Percentiles rank a stretch among this genome's conserved stretches.
phyloP scores from a whole-genome alignment of 1,140 invertebrate genomes.

The Globodera rostochiensis region DNA sequence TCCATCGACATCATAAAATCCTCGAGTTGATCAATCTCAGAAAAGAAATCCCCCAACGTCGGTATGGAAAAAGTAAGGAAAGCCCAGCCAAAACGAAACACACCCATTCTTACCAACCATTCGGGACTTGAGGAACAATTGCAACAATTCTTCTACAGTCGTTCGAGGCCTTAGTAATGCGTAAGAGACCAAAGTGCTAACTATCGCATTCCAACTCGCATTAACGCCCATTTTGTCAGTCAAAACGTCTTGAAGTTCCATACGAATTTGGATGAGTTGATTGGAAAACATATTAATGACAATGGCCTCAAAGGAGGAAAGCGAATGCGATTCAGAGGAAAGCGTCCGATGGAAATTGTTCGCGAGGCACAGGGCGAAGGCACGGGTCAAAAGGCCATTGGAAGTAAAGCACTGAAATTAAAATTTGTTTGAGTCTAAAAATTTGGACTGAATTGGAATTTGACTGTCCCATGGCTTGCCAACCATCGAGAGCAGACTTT shows the following conservation, averaged over 20 bases:
- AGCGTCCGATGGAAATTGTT: constrained; percentile 42
- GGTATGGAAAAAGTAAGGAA: background rate
- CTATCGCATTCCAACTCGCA: constrained; percentile 40
- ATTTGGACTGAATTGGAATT: no score
- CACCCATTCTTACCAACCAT: constrained; percentile 34
- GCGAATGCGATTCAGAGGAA: constrained; percentile 2
- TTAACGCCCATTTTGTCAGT: constrained; percentile 26
- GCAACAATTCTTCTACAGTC: constrained; percentile 37
- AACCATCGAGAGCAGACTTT: constrained; percentile 8
- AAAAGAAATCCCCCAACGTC: background rate
- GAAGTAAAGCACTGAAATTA: background rate
- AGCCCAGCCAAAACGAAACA: background rate
- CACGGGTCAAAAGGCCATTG: constrained; percentile 35
- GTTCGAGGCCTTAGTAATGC: constrained; percentile 42
- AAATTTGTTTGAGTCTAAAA: no score
- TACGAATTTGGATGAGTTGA: constrained; percentile 15
- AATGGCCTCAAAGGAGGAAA: background rate
- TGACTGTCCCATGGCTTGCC: background rate
- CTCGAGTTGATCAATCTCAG: no score
- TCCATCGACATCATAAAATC: no score
- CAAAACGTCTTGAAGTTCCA: constrained; percentile 37
- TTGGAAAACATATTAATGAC: background rate
- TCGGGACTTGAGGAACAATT: constrained; percentile 44
- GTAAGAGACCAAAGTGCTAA: constrained; percentile 37
- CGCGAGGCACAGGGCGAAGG: constrained; percentile 44